Percentiles rank a stretch among this genome's conserved stretches.
Evolutionary conservation across 2,797 vertebrate genomes (phyloP).

Genomic region (Danionella dracula): DNA sequence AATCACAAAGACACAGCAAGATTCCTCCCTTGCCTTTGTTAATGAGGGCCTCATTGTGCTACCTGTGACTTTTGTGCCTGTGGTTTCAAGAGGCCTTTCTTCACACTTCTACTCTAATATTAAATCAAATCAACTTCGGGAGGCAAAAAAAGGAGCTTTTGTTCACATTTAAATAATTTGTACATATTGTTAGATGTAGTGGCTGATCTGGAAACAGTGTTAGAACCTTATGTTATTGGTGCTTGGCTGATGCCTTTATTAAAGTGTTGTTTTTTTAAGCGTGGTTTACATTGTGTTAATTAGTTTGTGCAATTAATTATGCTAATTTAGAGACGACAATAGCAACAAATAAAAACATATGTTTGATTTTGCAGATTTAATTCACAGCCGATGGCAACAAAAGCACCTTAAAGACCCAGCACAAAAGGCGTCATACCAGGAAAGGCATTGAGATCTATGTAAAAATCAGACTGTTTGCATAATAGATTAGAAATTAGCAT

Average conservation of each 20-base stretch:
- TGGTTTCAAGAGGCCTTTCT: constrained; percentile 63
- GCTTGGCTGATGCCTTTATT: background rate
- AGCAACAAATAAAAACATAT: constrained; percentile 12
- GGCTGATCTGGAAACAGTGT: background rate
- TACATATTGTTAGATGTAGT: constrained; percentile 28
- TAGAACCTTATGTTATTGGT: background rate
- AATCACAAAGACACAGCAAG: constrained; percentile 80
- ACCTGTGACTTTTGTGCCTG: constrained; percentile 69
- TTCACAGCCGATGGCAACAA: constrained; percentile 56
- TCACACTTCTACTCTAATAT: constrained; percentile 50
- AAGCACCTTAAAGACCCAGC: constrained; percentile 90
- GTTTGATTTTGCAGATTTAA: constrained; percentile 16
- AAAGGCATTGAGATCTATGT: constrained; percentile 98
- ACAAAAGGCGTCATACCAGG: constrained; percentile 87
- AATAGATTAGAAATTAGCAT: constrained; percentile 99
- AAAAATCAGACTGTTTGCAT: constrained; percentile 99
- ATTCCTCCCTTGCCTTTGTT: constrained; percentile 67
- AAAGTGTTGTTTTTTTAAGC: background rate
- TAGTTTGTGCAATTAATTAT: background rate
- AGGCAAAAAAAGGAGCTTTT: constrained; percentile 34
- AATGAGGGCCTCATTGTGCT: constrained; percentile 66
- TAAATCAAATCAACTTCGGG: constrained; percentile 64
- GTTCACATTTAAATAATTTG: constrained; percentile 33
- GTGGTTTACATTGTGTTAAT: constrained; percentile 5
- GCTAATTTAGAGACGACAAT: background rate